Percentiles rank a stretch among this genome's conserved stretches.
phyloP scores from a whole-genome alignment of 2,113 vertebrate genomes.

The Crocuta crocuta region DNA sequence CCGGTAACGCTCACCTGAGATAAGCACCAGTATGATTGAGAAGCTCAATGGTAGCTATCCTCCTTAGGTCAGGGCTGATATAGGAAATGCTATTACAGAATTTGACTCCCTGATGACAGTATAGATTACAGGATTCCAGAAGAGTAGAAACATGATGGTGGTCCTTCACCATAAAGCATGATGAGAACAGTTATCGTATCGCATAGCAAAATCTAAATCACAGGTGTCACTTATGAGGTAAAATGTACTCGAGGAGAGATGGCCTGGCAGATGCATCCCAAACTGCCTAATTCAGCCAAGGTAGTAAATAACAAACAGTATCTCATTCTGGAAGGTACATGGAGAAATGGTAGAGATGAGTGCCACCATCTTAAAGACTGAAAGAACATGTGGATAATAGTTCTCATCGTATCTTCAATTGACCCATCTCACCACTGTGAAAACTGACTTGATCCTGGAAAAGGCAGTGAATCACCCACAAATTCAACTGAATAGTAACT shows the following conservation, averaged over 20 bases:
- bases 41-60: neutral
- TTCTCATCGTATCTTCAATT: neutral
- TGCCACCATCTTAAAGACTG: neutral
- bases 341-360: neutral
- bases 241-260: neutral
- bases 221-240: neutral
- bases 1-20: neutral
- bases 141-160: neutral
- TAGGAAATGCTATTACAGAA: neutral
- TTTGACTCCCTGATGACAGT: neutral
- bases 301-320: neutral
- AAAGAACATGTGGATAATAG: neutral
- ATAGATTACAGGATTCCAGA: neutral
- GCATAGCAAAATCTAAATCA: neutral
- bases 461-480: neutral
- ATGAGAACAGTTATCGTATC: neutral
- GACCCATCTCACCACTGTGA: neutral
- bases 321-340: neutral
- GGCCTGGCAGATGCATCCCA: neutral
- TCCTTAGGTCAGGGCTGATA: neutral
- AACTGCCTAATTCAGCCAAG: neutral
- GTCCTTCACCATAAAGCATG: neutral
- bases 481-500: neutral
- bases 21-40: neutral
- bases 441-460: neutral